Base-by-base conservation (phyloP, 2,113 vertebrate genomes). In the Empidonax alnorum region DNA sequence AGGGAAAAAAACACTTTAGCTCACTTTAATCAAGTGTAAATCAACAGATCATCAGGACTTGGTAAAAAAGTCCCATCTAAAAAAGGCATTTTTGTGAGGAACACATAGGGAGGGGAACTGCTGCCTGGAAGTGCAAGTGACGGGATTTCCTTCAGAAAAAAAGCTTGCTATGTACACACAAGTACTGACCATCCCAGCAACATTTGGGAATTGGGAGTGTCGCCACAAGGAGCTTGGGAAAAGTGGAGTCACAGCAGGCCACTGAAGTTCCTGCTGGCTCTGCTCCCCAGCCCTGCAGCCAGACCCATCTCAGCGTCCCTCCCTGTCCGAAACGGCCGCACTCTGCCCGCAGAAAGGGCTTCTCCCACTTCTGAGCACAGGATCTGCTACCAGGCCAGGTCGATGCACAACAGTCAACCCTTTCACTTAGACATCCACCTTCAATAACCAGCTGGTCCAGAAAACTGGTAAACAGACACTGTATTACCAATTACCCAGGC, bases 61-160 rank as follows among this genome's bases (percentile, higher is more conserved):
- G 3, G 53, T 23, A 3, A 50, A 81, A 79, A 81, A 79, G 50
- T 77, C 75, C 80, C 10, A 0, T 44, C 47, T 71, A 6, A 65
- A 72, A 85, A 92, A 90, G 90, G 68, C 61, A 55, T 92, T 91
- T 77, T 37, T 83, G 65, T 69, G 55, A 89, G 71, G 41, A 58
- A 61, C 7, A 39, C 33, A 24, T 89, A 75, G 66, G 2, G 61
- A 61, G 68, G 50, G 87, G 31, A 62, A 66, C 37, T 74, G 83
- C 68, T 90, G 93, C 77, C 80, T 62, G 77, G 68, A 88, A 59
- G 22, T 33, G 62, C 11, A 53, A 71, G 61, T 20, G 69, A 71
- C 16, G 21, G 52, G 61, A 61, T 46, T 86, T 88, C 61, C 85
- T 90, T 77, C n/a, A 55, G 65, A 63, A 47, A 77, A 66, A 82